A percentile compares a stretch with the other conserved stretches of the same genome.
phyloP scores from a whole-genome alignment of 2,797 vertebrate species.

The Peromyscus aztecus region DNA sequence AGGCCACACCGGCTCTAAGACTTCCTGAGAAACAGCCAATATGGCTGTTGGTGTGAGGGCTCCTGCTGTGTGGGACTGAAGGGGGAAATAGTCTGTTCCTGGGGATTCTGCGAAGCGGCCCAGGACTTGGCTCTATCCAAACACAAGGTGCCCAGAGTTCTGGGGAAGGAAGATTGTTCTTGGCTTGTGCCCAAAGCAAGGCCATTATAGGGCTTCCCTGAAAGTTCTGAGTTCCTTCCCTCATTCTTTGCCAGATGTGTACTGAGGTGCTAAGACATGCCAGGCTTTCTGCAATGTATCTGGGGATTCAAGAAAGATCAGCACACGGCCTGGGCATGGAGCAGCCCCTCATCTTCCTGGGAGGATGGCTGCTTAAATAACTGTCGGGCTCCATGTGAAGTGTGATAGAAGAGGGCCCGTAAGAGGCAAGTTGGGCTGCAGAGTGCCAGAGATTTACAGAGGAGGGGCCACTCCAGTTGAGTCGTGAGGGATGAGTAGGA shows the following conservation, averaged over 20 bases:
- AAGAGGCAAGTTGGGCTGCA: not conserved
- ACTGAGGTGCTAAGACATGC: not conserved
- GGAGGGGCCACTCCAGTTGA: not conserved
- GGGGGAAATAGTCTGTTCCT: slow-evolving; percentile 23
- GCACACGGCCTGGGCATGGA: not conserved
- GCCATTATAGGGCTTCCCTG: slow-evolving; percentile 25
- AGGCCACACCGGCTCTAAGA: not conserved
- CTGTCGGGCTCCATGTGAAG: not conserved
- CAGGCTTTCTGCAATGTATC: not conserved
- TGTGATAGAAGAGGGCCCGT: not conserved
- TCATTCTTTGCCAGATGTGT: slow-evolving; percentile 50
- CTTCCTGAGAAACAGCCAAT: not conserved
- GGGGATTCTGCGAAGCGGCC: slow-evolving; percentile 43
- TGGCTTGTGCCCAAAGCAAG: slow-evolving; percentile 31
- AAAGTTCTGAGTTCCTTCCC: slow-evolving; percentile 48
- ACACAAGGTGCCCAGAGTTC: not conserved
- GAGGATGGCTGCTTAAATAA: not conserved
- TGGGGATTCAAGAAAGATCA: not conserved
- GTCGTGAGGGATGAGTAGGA: slow-evolving; percentile 54
- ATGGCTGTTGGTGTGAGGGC: not conserved
- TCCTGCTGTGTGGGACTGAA: not conserved
- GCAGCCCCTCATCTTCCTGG: not conserved
- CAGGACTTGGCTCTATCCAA: slow-evolving; percentile 33
- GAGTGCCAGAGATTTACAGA: not conserved
- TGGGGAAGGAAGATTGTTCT: slow-evolving; percentile 20